Conservation (phyloP, 2,113 vertebrate species). For the Ctenomys sociabilis region DNA sequence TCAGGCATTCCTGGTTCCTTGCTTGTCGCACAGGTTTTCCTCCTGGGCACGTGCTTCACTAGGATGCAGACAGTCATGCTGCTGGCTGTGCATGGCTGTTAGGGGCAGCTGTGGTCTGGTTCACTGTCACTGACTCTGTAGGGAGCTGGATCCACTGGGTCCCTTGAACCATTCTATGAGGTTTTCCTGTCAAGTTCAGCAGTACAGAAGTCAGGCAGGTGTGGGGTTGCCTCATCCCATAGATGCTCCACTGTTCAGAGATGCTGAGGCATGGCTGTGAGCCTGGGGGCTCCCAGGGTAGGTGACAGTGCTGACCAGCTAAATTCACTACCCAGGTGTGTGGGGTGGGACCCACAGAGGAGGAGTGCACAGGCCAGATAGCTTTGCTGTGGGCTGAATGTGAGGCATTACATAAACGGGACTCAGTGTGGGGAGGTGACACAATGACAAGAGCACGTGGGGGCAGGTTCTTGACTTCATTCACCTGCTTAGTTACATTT, state of each 20-base stretch:
- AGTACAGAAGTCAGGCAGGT: neutral
- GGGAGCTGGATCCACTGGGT: neutral
- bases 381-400: neutral
- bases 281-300: neutral
- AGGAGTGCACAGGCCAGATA: neutral
- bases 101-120: neutral
- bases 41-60: neutral
- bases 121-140: neutral
- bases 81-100: neutral
- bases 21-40: neutral
- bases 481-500: neutral
- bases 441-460: too few species aligned
- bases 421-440: neutral
- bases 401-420: neutral
- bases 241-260: neutral
- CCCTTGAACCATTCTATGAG: neutral
- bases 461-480: neutral
- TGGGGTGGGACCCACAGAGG: neutral
- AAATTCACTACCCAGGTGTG: fast-evolving
- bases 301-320: neutral
- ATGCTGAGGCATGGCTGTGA: neutral
- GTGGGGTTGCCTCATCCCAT: neutral
- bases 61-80: fast-evolving
- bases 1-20: neutral
- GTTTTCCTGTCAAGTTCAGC: neutral